Base-by-base conservation (phyloP, 2,113 vertebrate species). In the Tapirus terrestris region DNA sequence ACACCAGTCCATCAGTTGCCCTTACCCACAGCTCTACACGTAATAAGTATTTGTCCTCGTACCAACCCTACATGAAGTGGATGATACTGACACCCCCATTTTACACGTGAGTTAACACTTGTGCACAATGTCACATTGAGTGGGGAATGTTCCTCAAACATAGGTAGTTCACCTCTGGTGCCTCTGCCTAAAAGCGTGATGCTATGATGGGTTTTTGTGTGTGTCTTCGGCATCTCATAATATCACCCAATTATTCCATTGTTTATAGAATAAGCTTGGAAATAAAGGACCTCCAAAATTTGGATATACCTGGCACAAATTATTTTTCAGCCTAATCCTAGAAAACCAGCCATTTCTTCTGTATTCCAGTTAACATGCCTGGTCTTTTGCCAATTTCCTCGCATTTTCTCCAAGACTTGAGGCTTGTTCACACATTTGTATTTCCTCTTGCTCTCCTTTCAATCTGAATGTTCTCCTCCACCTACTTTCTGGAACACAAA, bases 341-440 rank as follows among this genome's bases (percentile, higher is more conserved):
- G 29, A 77, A 81, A 25, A 51, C 9, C 1, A 48, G 53, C 39
- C 3, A 36, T 36, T 81, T 89, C 9, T 81, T 53, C 8, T 36
- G 5, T 16, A 29, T 39, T 76, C n/a, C 33, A 20, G 3, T 48
- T 17, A 18, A 11, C 16, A 29, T 7, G 17, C 23, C 8, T 25
- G 20, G 9, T 18, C 33, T 48, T 23, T 3, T 23, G 6, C 17
- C 4, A 14, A 6, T n/a, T 25, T 88, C 2, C 3, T 70, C 2
- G 0, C 8, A 16, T 33, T 11, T 70, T 31, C 51, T n/a, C 51
- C 0, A 5, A 2, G 7, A 27, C 16, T 12, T 31, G 8, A 39
- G 21, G 3, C 12, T 48, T 58, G 3, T 29, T 56, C 45, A 31
- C 8, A 33, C 3, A 21, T 9, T 27, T n/a, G 4, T 25, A 5